Conservation (phyloP, 92 coral and sea anemone genomes). For the Porites rus region DNA sequence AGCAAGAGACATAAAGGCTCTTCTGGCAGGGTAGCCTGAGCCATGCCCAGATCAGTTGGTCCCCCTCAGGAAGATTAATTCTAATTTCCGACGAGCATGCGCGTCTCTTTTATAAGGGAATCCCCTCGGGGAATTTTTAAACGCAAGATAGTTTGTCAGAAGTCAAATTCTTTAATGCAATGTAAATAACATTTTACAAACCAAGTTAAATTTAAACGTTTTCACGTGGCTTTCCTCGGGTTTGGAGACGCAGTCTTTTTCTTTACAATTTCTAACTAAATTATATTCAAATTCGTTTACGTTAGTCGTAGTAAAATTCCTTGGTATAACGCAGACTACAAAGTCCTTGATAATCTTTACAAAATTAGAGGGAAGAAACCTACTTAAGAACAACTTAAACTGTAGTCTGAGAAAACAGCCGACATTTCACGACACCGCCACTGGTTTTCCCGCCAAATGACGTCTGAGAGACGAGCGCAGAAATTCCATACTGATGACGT, state of each 20-base stretch:
- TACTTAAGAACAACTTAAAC: constrained; percentile 7
- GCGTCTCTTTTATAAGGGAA: no score
- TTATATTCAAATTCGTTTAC: constrained; percentile 9
- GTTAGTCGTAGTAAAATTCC: background rate
- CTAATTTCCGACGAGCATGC: no score
- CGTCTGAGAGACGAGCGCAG: no score
- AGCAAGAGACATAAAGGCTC: no score
- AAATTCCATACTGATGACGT: no score
- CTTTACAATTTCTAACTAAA: background rate
- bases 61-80: no score
- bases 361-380: background rate
- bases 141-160: background rate
- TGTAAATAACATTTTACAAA: background rate
- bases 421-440: background rate
- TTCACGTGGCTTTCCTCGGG: background rate
- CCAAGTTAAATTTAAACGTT: background rate
- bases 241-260: background rate
- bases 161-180: background rate
- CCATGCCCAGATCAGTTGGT: no score
- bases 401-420: background rate
- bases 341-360: background rate
- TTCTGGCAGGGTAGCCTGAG: no score
- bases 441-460: no score
- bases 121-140: no score
- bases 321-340: background rate